Percentiles rank a stretch among this genome's conserved stretches.
These are phyloP conservation scores for Galerucella pusilla DNA, from an alignment of 2,888 invertebrate genomes.

Conservation along the genomic window DNA sequence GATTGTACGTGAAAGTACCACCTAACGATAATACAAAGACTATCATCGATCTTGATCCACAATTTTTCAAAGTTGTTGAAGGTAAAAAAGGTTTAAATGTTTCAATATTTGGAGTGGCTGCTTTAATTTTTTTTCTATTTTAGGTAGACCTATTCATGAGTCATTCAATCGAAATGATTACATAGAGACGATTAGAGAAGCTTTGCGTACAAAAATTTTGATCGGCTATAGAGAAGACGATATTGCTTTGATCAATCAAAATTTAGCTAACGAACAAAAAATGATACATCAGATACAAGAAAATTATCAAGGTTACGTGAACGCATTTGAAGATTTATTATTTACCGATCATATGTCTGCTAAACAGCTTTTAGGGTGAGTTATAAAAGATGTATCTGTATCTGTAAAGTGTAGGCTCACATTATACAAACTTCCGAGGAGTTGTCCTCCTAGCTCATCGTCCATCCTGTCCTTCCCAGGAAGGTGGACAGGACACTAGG, in stretches of 20 bases:
- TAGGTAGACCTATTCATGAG: constrained; percentile 69
- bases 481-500: too few relatives aligned
- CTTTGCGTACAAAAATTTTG: constrained; percentile 64
- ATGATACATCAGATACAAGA: constrained; percentile 66
- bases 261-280: constrained; percentile 68
- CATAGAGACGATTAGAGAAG: constrained; percentile 63
- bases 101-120: background rate
- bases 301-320: constrained; percentile 68
- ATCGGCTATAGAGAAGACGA: constrained; percentile 62
- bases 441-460: too few relatives aligned
- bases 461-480: too few relatives aligned
- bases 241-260: constrained; percentile 68
- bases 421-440: too few relatives aligned
- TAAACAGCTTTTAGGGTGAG: constrained; percentile 65
- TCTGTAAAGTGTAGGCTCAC: too few relatives aligned
- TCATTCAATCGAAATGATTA: constrained; percentile 72
- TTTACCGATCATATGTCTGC: constrained; percentile 72
- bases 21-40: constrained; percentile 66
- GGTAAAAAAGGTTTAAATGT: constrained; percentile 51
- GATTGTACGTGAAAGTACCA: constrained; percentile 71
- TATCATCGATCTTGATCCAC: constrained; percentile 74
- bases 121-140: constrained; percentile 15
- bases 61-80: constrained; percentile 73
- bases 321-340: constrained; percentile 72
- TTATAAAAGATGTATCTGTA: background rate